These are phyloP conservation scores for Drosophila carrolli DNA, from an alignment of 1,140 invertebrate species.

Conservation along the genomic window DNA sequence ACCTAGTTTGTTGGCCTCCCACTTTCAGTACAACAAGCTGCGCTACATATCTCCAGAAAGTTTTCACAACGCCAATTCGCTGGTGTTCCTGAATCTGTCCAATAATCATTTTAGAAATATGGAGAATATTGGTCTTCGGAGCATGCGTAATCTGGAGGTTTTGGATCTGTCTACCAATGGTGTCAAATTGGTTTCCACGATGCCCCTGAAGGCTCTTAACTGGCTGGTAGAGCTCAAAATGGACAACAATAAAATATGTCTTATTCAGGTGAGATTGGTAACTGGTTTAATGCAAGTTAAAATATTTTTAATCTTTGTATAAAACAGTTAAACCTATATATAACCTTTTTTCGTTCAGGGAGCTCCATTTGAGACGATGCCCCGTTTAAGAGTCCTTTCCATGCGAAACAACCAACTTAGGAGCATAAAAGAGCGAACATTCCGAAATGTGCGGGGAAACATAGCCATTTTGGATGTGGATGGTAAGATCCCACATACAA, in stretches of 20 bases:
- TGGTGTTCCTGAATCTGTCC: constrained; percentile 93
- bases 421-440: constrained; percentile 90
- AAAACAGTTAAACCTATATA: neutral
- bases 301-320: neutral
- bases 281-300: neutral
- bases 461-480: constrained; percentile 93
- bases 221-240: constrained; percentile 94
- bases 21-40: constrained; percentile 92
- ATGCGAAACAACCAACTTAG: constrained; percentile 92
- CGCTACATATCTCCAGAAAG: constrained; percentile 90
- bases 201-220: constrained; percentile 89
- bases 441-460: constrained; percentile 90
- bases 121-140: constrained; percentile 89
- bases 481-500: constrained; percentile 86
- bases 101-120: constrained; percentile 90
- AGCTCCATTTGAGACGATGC: constrained; percentile 92
- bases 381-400: constrained; percentile 91
- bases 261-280: constrained; percentile 85
- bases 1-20: constrained; percentile 89
- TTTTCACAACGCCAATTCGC: constrained; percentile 90
- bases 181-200: constrained; percentile 89
- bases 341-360: constrained; percentile 73
- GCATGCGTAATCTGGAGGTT: constrained; percentile 91
- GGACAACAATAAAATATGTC: constrained; percentile 90
- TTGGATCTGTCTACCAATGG: constrained; percentile 92